Evolutionary conservation across 2,113 vertebrate genomes (phyloP), one percentile per base, ranked within the genome.

Genomic region (Pheucticus melanocephalus): DNA sequence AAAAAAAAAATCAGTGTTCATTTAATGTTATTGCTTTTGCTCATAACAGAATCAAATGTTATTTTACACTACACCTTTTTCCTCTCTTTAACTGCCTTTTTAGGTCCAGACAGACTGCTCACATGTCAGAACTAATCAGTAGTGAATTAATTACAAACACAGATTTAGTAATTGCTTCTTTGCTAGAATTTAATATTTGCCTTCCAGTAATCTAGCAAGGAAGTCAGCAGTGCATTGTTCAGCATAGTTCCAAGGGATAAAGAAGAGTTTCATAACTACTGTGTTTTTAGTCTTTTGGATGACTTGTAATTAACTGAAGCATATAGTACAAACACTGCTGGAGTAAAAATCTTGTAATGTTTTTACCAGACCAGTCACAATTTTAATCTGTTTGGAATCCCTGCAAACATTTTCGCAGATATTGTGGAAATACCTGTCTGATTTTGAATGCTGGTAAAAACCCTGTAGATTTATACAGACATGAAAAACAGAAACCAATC

Each of bases 141-240:
- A 79, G 59, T 79, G 91, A 94, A 86, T 94, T 86, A 97, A 95
- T 94, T 92, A 87, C 71, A 89, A 91, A 87, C 69, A 77, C 22
- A 28, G 69, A 50, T 78, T 92, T 87, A 93, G 44, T 92, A 95
- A 92, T 91, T 80, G 78, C 82, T 87, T 90, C 88, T 95, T 82
- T 77, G 80, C 45, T 94, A 39, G 79, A 95, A 93, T 94, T 92
- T 94, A 88, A 66, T 90, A 92, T 94, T 96, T 95, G 66, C 66
- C 56, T 86, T 88, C 69, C 63, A 90, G 70, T 88, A 91, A 94
- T 61, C 48, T 68, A 95, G 47, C 75, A 78, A 77, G 69, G 60
- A 65, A 76, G 24, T 61, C 44, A 70, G 37, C 10, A 15, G 53
- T 79, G n/a, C 50, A 54, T 81, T 91, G 64, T 92, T 95, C 83